phyloP scores from a whole-genome alignment of 2,113 vertebrate species.

The Gila orcuttii region DNA sequence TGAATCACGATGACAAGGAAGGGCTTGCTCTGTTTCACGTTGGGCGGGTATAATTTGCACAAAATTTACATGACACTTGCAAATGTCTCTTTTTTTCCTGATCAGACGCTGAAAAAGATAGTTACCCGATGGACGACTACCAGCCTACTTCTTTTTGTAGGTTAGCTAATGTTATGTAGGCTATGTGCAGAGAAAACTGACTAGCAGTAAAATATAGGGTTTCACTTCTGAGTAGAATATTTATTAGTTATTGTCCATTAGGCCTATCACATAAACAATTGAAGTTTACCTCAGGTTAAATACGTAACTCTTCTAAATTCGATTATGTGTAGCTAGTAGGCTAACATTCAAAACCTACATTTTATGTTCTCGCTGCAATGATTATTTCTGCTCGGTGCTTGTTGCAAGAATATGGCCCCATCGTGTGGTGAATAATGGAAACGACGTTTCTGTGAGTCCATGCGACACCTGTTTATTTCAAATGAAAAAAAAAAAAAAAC shows the following conservation, averaged over 20 bases:
- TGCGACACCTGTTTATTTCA: background rate
- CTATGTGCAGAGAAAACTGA: background rate
- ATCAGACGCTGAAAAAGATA: background rate
- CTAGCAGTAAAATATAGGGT: background rate
- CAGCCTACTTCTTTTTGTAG: background rate
- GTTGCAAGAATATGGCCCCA: constrained; percentile 3
- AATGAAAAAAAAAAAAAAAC: no score
- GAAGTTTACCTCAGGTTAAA: background rate
- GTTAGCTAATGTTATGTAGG: no score
- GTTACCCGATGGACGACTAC: background rate
- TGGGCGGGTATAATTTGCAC: constrained; percentile 52
- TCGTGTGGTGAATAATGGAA: background rate
- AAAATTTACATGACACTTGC: constrained; percentile 53
- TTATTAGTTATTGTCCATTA: background rate
- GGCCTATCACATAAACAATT: background rate
- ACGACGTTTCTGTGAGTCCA: background rate
- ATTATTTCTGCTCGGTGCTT: background rate
- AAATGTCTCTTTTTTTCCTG: constrained; percentile 41
- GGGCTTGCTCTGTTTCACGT: constrained; percentile 10
- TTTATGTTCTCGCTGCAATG: background rate
- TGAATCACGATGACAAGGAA: background rate
- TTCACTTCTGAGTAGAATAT: background rate
- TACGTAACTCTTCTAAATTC: background rate
- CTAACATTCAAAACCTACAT: background rate
- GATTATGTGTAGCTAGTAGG: background rate